A percentile compares a stretch with the other conserved stretches of the same genome.
Evolutionary conservation across 2,797 vertebrate genomes (phyloP).

Genomic region (Anolis apletophallus): DNA sequence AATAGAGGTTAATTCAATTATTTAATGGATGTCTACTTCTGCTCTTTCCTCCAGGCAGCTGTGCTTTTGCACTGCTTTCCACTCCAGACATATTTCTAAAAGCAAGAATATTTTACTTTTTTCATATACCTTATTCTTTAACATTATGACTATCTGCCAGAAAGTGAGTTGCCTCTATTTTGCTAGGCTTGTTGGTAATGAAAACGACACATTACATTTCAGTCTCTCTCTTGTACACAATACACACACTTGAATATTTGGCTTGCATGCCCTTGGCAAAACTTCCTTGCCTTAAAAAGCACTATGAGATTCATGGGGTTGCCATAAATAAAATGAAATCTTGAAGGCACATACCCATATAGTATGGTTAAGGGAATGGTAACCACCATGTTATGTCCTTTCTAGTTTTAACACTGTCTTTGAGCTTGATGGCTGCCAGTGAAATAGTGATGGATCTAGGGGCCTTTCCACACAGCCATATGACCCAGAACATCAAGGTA

Average conservation of each 20-base stretch:
- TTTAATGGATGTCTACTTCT: slow-evolving; percentile 59
- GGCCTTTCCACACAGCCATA: no score
- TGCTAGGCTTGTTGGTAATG: background rate
- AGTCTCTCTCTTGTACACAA: background rate
- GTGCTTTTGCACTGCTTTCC: slow-evolving; percentile 52
- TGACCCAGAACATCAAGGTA: no score
- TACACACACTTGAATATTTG: background rate
- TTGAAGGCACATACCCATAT: no score
- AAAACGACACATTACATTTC: background rate
- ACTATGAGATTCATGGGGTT: no score
- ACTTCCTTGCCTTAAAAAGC: background rate
- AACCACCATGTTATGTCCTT: no score
- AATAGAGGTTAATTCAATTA: slow-evolving; percentile 69
- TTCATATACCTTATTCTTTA: slow-evolving; percentile 12
- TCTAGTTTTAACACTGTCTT: no score
- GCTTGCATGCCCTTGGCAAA: background rate
- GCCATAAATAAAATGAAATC: no score
- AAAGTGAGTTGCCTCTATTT: background rate
- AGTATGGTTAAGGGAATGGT: no score
- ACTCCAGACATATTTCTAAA: slow-evolving; percentile 36
- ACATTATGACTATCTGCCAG: background rate
- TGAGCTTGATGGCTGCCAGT: no score
- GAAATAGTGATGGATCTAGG: no score
- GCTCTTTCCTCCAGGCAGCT: slow-evolving; percentile 58
- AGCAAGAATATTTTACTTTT: slow-evolving; percentile 28